Percentiles rank a stretch among this genome's conserved stretches.
Evolutionary conservation across 2,888 invertebrate species (phyloP).

Genomic region (Allacma fusca): DNA sequence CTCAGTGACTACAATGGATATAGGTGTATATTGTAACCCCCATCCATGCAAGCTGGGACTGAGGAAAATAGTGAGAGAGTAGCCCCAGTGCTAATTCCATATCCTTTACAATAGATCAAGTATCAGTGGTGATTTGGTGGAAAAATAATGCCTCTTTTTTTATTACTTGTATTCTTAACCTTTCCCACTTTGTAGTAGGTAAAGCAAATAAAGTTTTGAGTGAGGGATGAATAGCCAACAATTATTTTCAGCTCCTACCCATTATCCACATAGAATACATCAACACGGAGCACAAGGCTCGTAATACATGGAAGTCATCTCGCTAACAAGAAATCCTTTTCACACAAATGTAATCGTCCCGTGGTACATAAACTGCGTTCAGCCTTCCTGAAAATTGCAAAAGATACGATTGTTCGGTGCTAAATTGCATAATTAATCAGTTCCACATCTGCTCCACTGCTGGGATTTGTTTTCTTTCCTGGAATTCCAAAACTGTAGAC

Average conservation of each 20-base stretch:
- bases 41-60: too few relatives aligned
- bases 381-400: background rate
- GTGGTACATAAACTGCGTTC: background rate
- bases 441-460: constrained; percentile 18
- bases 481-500: background rate
- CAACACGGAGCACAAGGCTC: too few relatives aligned
- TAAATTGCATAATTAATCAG: constrained; percentile 25
- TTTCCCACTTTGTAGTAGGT: too few relatives aligned
- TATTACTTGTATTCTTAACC: too few relatives aligned
- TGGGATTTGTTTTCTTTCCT: background rate
- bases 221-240: background rate
- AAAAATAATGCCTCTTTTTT: background rate
- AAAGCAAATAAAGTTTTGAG: background rate
- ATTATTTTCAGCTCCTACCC: background rate
- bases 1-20: too few relatives aligned
- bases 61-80: too few relatives aligned
- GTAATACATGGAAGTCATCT: too few relatives aligned
- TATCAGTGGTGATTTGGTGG: too few relatives aligned
- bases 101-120: too few relatives aligned
- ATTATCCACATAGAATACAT: too few relatives aligned
- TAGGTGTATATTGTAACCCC: too few relatives aligned
- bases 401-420: background rate
- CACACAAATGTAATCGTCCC: background rate
- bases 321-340: background rate
- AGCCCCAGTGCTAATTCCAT: too few relatives aligned